Conservation (phyloP, 2,113 vertebrate species). For the Misgurnus mizolepis region DNA sequence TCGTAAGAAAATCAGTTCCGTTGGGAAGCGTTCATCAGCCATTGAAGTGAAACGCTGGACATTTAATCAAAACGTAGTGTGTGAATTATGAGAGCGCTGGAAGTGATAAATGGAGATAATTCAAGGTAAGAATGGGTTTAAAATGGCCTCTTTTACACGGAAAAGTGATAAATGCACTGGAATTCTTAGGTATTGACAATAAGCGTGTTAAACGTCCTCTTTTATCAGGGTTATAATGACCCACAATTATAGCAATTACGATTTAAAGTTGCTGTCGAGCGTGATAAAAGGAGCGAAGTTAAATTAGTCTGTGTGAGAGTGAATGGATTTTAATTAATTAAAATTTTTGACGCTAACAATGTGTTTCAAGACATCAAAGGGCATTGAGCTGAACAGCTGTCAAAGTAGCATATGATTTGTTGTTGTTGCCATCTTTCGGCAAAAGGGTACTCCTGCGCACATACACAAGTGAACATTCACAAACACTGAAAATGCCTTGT, state of each 20-base stretch:
- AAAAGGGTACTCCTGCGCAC: neutral
- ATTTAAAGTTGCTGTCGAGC: conserved; percentile 47
- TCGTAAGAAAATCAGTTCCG: conserved; percentile 41
- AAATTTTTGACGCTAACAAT: conserved; percentile 29
- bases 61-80: conserved; percentile 47
- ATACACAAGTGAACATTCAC: neutral
- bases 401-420: conserved; percentile 7
- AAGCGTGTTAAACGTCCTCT: conserved; percentile 37
- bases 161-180: conserved; percentile 41
- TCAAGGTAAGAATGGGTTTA: conserved; percentile 10
- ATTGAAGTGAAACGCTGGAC: conserved; percentile 42
- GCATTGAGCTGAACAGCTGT: conserved; percentile 10
- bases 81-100: conserved; percentile 13
- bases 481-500: neutral
- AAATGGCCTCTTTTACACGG: conserved; percentile 33
- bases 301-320: conserved; percentile 15
- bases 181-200: conserved; percentile 48
- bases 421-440: neutral
- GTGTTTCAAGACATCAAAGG: neutral
- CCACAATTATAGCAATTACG: conserved; percentile 56
- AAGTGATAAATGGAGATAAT: conserved; percentile 44
- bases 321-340: conserved; percentile 45
- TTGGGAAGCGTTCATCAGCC: conserved; percentile 41
- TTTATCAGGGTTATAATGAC: conserved; percentile 52
- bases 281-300: conserved; percentile 37